Base-by-base conservation (phyloP, 1,140 invertebrate genomes). In the Bombus superbus region DNA sequence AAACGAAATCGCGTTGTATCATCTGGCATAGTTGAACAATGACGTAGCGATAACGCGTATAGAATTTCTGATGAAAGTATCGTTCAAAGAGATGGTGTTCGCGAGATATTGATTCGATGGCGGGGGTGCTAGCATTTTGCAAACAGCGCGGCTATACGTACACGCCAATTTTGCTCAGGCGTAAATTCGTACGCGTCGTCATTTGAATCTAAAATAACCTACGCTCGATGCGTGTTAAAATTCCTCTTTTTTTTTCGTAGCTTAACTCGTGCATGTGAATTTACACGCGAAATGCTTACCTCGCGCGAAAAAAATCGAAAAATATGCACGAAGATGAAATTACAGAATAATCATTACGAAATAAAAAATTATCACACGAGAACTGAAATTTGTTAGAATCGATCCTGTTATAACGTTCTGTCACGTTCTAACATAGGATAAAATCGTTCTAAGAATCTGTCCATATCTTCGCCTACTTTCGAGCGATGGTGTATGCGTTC, bases 171-270 rank as follows among this genome's bases (percentile, higher is more conserved):
- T 25, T 35, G 73, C 28, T 9, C 22, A 62, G 64, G 32, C 44
- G 44, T 53, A 69, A 53, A 47, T 69, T 47, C 32, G 78, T 6
- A 53, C 40, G 57, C n/a, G 28, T 77, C 32, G 44, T 69, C 13
- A 69, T 69, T 47, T 28, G 25, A 80, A 80, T 80, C 32, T 47
- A 35, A 80, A 80, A 53, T 53, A 47, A 40, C 64, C 13, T 11
- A 18, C 6, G 74, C 1, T 18, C 5, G 25, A n/a, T 15, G 13
- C 25, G 13, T 28, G 22, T 76, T 38, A 8, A 35, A 75, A 53
- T 53, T 75, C 18, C 13, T 6, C 32, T 59, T 25, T 10, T 79
- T 47, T 53, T 62, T 66, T 32, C 13, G 64, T 44, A 9, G 22
- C 5, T 44, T 25, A 25, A 40, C 38, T 1, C 38, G 11, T 64